phyloP scores from a whole-genome alignment of 2,797 vertebrate species.

The Danio albolineatus region DNA sequence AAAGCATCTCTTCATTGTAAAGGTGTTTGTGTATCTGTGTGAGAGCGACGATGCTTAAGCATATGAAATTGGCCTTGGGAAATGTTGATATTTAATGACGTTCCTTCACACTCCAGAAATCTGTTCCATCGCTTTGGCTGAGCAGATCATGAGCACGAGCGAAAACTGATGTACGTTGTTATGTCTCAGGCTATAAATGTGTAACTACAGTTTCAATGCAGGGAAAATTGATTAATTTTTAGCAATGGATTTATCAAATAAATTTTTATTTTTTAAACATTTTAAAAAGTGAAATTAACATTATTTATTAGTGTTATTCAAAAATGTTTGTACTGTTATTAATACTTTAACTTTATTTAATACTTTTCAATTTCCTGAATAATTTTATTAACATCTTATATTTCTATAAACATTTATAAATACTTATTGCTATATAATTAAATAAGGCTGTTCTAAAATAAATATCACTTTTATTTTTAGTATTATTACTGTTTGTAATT shows the following conservation, averaged over 20 bases:
- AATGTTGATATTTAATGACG: constrained; percentile 19
- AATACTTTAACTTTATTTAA: not conserved
- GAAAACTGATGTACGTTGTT: not conserved
- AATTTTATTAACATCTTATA: not conserved
- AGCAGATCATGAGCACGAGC: constrained; percentile 12
- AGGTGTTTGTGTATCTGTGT: constrained; percentile 19
- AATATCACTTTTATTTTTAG: not conserved
- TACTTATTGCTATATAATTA: not conserved
- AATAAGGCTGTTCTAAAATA: not conserved
- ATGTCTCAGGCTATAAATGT: not conserved
- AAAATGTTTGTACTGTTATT: not conserved
- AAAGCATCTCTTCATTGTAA: constrained; percentile 2
- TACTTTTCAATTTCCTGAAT: not conserved
- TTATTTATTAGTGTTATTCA: not conserved
- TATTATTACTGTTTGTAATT: not conserved
- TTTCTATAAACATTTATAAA: no score
- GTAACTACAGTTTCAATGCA: not conserved
- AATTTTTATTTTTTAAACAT: not conserved
- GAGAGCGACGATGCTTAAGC: constrained; percentile 20
- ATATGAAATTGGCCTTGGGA: constrained; percentile 25
- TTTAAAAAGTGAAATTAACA: not conserved
- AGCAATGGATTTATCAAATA: not conserved
- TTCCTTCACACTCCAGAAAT: constrained; percentile 44
- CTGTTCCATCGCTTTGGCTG: constrained; percentile 13
- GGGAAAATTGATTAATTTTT: not conserved